Evolutionary conservation across 2,113 vertebrate genomes (phyloP).

Genomic region (Cryptoleucopteryx plumbea): DNA sequence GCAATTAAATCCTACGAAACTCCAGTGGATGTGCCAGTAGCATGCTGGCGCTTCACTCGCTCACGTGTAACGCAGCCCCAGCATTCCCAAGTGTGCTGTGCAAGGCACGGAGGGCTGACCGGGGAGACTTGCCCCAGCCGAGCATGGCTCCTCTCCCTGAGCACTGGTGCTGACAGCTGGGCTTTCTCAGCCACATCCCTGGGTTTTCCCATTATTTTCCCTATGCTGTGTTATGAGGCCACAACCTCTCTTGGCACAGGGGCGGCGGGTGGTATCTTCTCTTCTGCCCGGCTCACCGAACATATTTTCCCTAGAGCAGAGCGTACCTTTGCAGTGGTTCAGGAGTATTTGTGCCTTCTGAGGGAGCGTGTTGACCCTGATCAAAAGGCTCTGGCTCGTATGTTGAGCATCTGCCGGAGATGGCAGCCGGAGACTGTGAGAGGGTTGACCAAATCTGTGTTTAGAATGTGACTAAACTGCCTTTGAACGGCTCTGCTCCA

Average conservation of each 20-base stretch:
- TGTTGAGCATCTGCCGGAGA: background rate
- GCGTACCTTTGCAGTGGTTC: rapidly evolving
- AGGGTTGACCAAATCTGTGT: rapidly evolving
- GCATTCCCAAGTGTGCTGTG: background rate
- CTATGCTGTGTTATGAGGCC: rapidly evolving
- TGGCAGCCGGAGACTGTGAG: background rate
- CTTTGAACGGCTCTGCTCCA: background rate
- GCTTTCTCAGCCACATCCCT: background rate
- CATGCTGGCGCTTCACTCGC: rapidly evolving
- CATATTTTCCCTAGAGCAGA: background rate
- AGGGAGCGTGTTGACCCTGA: rapidly evolving
- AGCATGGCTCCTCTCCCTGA: background rate
- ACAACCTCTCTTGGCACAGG: background rate
- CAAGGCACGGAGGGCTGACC: rapidly evolving
- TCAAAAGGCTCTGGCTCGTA: background rate
- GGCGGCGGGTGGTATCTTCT: rapidly evolving
- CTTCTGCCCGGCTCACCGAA: background rate
- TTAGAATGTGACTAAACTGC: background rate
- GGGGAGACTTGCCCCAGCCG: rapidly evolving
- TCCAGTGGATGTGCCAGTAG: rapidly evolving
- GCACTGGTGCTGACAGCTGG: rapidly evolving
- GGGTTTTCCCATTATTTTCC: background rate
- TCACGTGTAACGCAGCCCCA: rapidly evolving
- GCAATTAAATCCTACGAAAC: rapidly evolving
- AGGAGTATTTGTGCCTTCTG: rapidly evolving